Base-by-base conservation (phyloP, 2,888 invertebrate species). In the Pseudeuparius sepicola region DNA sequence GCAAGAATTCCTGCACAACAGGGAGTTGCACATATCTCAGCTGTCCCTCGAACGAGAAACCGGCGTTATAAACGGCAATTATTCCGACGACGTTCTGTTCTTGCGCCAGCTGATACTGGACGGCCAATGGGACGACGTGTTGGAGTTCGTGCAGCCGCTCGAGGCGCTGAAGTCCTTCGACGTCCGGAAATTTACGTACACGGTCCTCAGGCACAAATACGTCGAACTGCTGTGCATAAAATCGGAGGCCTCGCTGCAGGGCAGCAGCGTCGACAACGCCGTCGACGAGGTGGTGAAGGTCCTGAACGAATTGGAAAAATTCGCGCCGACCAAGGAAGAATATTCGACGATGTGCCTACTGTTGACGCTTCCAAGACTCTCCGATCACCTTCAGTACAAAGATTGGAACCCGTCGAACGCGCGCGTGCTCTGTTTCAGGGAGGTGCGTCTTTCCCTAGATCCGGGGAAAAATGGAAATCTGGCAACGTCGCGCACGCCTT, bases 351-450 rank as follows among this genome's bases (percentile, higher is more conserved):
- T 96, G 47, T 94, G 94, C 61, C 71, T 93, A 44, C 66, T 96
- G 36, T 66, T 96, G 44, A 93, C 94, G 1, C 66, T 94, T 30
- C 92, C 93, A n/a, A 36, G 87, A 53, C 71, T 96, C 34, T 84
- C 87, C 4, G 93, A 94, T 62, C 92, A 94, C 58, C 71, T 83
- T 41, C 87, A 89, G 54, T 94, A 90, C 61, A 83, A 86, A 60
- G 84, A 89, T 65, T 96, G 96, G 96, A 96, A 96, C 65, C 94
- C 94, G 3, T 90, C 89, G 55, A 89, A 87, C 55, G 94, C 93
- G 4, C 66, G 88, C 36, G 87, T 94, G 6, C 84, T 89, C 59
- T 94, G 94, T 61, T 94, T 94, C 59, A 62, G 73, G 32, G 87
- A 88, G 57, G 78, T n/a, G n/a, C n/a, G n/a, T n/a, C n/a, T n/a